Percentiles rank a stretch among this genome's conserved stretches.
These are phyloP conservation scores for Plagodis dolabraria DNA, from an alignment of 2,888 invertebrate species.

Conservation along the genomic window DNA sequence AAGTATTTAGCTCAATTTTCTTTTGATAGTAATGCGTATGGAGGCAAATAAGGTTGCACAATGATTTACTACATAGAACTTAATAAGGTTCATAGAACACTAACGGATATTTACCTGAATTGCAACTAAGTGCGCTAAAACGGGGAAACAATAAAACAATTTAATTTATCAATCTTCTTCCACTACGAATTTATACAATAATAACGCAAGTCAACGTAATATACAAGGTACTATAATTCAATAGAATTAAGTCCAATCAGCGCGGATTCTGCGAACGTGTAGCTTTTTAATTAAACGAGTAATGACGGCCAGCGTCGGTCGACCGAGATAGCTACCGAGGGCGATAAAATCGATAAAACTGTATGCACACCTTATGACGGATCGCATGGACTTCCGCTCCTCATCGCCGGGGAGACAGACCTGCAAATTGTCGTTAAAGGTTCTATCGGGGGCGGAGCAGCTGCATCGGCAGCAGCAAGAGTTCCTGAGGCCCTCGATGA, in stretches of 20 bases:
- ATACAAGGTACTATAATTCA: constrained; percentile 14
- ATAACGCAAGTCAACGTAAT: constrained; percentile 6
- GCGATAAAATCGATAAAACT: constrained; percentile 54
- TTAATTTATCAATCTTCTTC: constrained; percentile 41
- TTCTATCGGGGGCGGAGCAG: constrained; percentile 62
- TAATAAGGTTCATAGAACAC: constrained; percentile 40
- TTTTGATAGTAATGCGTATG: too few relatives aligned
- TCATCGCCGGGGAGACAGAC: constrained; percentile 81
- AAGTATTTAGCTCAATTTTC: too few relatives aligned
- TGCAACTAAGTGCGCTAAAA: constrained; percentile 82
- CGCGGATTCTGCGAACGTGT: constrained; percentile 41
- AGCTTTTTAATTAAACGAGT: constrained; percentile 50
- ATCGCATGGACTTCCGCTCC: constrained; percentile 86
- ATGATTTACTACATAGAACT: constrained; percentile 20
- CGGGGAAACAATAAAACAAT: constrained; percentile 69
- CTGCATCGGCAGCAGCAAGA: constrained; percentile 79
- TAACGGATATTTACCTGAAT: constrained; percentile 76
- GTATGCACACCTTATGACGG: constrained; percentile 87
- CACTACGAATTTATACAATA: constrained; percentile 9
- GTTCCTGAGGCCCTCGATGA: constrained; percentile 68
- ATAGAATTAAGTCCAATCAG: constrained; percentile 43
- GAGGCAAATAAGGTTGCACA: not conserved
- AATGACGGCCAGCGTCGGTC: constrained; percentile 40
- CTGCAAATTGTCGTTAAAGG: constrained; percentile 78
- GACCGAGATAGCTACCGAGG: constrained; percentile 42